Base-by-base conservation (phyloP, 2,888 invertebrate species). In the Schrankia costaestrigalis region DNA sequence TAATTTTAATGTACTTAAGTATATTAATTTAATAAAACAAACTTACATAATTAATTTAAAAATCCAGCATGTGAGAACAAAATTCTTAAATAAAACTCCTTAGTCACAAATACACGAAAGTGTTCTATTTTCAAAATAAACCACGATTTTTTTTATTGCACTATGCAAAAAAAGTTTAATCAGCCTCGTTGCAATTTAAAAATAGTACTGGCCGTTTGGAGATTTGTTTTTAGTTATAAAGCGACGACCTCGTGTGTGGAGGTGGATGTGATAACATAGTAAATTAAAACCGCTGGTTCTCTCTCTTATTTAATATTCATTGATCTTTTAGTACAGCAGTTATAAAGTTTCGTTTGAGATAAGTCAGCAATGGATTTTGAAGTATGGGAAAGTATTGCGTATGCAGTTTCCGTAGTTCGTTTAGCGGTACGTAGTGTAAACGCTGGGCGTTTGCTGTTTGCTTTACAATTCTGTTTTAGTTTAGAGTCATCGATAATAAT, bases 181-280 rank as follows among this genome's bases (percentile, higher is more conserved):
- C 41, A 38, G 29, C 35, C 32, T 53, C 46, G 39, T 39, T 56
- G 54, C 49, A 52, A 58, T 40, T 52, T 52, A 41, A 40, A 54
- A 59, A 54, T 56, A 53, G 50, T 50, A 78, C 78, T 78, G 78
- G 66, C 71, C 47, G 63, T 54, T 40, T 41, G 30, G 34, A 43
- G 47, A 38, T 46, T 48, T 40, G 59, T 59, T 71, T 68, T 69
- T 65, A 63, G 58, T 72, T 77, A 55, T 77, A 76, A 71, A 68
- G 59, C 41, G 25, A 46, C 55, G 54, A 55, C 54, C 49, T 53
- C 45, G 61, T 43, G 31, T 36, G 54, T 52, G 56, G 63, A 46
- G 67, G 67, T 68, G 65, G 68, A 36, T 39, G 41, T 48, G 46
- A 32, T 35, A 30, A 35, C 31, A 38, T 46, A 40, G 21, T 33